Evolutionary conservation across 64 coral and sea anemone genomes (phyloP).

Genomic region (Platygyra sinensis): DNA sequence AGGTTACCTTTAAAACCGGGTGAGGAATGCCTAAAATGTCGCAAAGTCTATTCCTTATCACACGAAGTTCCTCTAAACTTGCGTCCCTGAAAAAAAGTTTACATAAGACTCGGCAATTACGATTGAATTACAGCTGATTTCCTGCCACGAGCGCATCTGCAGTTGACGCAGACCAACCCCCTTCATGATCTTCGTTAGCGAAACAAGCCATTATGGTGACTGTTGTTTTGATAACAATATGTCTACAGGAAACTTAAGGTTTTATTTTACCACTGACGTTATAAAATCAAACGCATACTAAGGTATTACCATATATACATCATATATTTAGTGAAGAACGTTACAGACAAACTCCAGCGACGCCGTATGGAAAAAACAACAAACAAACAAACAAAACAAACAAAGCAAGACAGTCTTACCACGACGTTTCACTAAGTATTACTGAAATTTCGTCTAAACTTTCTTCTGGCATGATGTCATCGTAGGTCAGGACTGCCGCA

Average conservation of each 20-base stretch:
- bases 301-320: no score
- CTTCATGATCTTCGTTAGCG: no score
- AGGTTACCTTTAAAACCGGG: constrained; percentile 92
- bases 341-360: no score
- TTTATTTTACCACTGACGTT: no score
- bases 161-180: no score
- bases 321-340: no score
- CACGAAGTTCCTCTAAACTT: constrained; percentile 65
- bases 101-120: background rate
- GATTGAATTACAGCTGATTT: background rate
- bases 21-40: constrained; percentile 80
- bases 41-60: constrained; percentile 78
- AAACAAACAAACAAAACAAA: background rate
- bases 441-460: constrained; percentile 80
- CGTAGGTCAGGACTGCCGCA: constrained; percentile 76
- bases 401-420: constrained; percentile 28
- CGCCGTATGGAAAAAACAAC: background rate
- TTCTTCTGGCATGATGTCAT: constrained; percentile 84
- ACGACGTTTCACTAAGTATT: constrained; percentile 86
- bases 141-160: no score
- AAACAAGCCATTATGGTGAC: no score
- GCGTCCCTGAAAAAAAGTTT: constrained; percentile 70
- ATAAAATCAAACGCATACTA: no score
- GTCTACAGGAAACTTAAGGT: background rate
- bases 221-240: background rate